These are phyloP conservation scores for Pogonus chalceus DNA, from an alignment of 1,140 invertebrate species.

Conservation along the genomic window DNA sequence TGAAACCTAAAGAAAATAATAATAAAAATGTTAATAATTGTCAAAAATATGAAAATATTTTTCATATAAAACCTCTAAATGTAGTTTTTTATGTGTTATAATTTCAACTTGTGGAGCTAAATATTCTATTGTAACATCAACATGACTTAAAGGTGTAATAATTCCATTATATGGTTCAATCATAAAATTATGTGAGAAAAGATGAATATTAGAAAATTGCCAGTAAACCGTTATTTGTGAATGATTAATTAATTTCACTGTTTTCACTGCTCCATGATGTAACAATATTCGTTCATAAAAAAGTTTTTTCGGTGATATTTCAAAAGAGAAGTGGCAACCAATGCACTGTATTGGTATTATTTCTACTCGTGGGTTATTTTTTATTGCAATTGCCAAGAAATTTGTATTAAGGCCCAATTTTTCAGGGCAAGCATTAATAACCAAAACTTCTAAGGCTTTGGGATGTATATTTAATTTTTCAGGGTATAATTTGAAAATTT, in stretches of 20 bases:
- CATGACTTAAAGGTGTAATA: constrained; percentile 14
- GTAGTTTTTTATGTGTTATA: neutral
- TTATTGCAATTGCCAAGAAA: constrained; percentile 18
- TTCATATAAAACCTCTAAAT: neutral
- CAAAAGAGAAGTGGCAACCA: constrained; percentile 18
- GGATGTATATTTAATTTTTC: constrained; percentile 13
- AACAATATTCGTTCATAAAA: constrained; percentile 24
- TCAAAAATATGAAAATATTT: neutral
- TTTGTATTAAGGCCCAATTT: constrained; percentile 15
- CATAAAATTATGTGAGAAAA: constrained; percentile 14
- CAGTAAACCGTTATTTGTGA: constrained; percentile 22
- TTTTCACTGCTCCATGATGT: constrained; percentile 15
- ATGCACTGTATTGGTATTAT: constrained; percentile 16
- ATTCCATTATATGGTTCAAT: constrained; percentile 18
- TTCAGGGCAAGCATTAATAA: constrained; percentile 14
- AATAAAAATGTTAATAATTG: neutral
- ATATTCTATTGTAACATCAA: constrained; percentile 19
- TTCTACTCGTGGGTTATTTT: constrained; percentile 27
- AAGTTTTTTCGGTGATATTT: constrained; percentile 19
- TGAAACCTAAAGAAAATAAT: neutral
- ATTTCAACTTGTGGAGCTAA: constrained; percentile 12
- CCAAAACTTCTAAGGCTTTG: constrained; percentile 13
- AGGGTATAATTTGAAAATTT: constrained; percentile 13
- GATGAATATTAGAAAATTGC: constrained; percentile 17
- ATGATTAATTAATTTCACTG: constrained; percentile 20